Conservation (phyloP, 2,797 vertebrate species). For the Eulemur coronatus region DNA sequence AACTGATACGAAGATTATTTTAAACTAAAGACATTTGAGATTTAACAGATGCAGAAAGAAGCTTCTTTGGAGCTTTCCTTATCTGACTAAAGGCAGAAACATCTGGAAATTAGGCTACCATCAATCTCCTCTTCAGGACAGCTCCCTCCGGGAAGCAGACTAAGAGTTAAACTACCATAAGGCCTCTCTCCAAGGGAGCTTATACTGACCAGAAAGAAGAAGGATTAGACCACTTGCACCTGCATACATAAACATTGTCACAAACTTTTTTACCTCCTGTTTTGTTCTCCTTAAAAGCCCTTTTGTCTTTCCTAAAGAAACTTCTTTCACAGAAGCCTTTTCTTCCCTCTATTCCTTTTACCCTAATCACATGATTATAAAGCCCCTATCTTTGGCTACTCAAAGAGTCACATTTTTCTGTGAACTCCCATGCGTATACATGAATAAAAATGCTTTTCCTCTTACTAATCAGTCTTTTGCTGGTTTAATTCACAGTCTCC, state of each 20-base stretch:
- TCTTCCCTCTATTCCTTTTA: background rate
- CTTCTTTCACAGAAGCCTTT: background rate
- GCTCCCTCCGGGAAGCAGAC: background rate
- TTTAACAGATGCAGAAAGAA: background rate
- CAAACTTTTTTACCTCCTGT: background rate
- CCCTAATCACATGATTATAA: background rate
- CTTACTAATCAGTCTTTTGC: background rate
- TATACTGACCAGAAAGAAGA: background rate
- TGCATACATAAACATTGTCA: background rate
- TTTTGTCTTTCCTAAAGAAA: conserved; percentile 29
- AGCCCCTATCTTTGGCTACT: background rate
- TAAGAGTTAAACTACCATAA: background rate
- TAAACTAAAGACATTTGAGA: conserved; percentile 24
- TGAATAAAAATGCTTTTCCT: conserved; percentile 14
- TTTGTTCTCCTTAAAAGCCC: conserved; percentile 35
- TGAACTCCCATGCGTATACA: background rate
- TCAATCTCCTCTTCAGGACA: background rate
- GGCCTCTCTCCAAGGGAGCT: background rate
- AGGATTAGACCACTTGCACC: background rate
- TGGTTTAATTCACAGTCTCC: conserved; percentile 24
- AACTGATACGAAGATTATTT: background rate
- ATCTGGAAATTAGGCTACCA: background rate
- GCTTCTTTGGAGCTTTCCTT: background rate
- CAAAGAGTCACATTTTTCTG: background rate
- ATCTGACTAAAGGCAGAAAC: conserved; percentile 22